A percentile compares a stretch with the other conserved stretches of the same genome.
phyloP scores from a whole-genome alignment of 1,140 invertebrate species.

The Mesaphorura yosii region DNA sequence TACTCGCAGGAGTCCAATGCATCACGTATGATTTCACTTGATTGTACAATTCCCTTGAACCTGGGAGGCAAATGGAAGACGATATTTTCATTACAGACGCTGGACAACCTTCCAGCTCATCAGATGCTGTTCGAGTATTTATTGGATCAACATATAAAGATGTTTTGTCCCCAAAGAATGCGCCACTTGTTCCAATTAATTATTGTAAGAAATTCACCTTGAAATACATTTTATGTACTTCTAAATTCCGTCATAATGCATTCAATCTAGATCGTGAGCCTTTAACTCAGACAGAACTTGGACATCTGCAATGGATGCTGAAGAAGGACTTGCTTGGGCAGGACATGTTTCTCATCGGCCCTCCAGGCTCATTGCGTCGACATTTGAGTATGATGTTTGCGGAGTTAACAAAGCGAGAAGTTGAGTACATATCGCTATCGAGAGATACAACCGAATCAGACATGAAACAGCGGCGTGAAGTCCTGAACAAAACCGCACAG shows the following conservation, averaged over 20 bases:
- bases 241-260: constrained; percentile 2
- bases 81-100: no score
- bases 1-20: no score
- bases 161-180: constrained; percentile 49
- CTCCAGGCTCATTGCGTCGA: constrained; percentile 64
- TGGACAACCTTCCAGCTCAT: no score
- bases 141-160: constrained; percentile 63
- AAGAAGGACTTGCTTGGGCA: constrained; percentile 85
- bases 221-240: constrained; percentile 3
- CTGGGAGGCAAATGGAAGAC: no score
- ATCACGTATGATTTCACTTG: no score
- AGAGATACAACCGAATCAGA: constrained; percentile 94
- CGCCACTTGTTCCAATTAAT: constrained; percentile 68
- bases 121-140: constrained; percentile 40
- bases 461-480: constrained; percentile 89
- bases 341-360: constrained; percentile 87
- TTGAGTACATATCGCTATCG: constrained; percentile 86
- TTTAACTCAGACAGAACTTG: constrained; percentile 53
- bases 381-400: constrained; percentile 73
- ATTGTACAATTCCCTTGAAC: no score
- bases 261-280: constrained; percentile 1
- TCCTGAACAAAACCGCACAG: constrained; percentile 67
- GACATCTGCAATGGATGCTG: constrained; percentile 83
- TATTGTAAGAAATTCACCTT: constrained; percentile 60
- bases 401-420: constrained; percentile 74